Base-by-base conservation (phyloP, 2,888 invertebrate genomes). In the Melanophora roralis region DNA sequence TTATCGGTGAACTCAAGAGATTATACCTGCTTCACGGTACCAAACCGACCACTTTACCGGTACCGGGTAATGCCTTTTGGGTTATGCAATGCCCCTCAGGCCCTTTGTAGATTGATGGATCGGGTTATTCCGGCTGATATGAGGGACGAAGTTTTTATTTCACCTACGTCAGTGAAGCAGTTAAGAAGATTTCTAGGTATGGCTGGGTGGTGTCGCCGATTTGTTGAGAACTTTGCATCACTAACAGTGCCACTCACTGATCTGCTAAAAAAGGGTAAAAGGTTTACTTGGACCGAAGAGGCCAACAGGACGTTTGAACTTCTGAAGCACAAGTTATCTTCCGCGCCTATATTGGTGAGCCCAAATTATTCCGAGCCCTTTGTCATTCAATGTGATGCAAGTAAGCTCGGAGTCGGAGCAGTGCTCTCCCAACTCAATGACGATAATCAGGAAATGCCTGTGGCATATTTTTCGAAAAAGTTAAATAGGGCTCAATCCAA, bases 51-150 rank as follows among this genome's bases (percentile, higher is more conserved):
- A 2, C 69, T 69, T 21, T 69, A 57, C 16, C 45, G 69, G 57
- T 57, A 69, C 23, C 43, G 69, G 12, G 55, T 69, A 36, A 69
- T 68, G 55, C 68, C 68, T 19, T 68, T 68, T 1, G 40, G 55
- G 23, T 16, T 62, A 38, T 57, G 55, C n/a, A 59, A 59, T 21
- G 40, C 40, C 14, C 40, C 40, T 36, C 40, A 14, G 14, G 40
- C 40, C 7, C 14, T 62, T 21, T 55, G 55, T 36, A 4, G 32
- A 12, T n/a, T 51, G 40, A 73, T 65, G 57, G 57, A 73, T 38
- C 47, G 57, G 2, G 65, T 73, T 21, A 57, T 73, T 23, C 73
- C 38, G 1, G 23, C 27, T 12, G 43, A 49, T 23, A 47, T 36
- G 38, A 73, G 57, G 23, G 45, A 45, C 11, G 43, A 57, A 9